Conservation (phyloP, 2,888 invertebrate species). For the Habroteleia sp. region DNA sequence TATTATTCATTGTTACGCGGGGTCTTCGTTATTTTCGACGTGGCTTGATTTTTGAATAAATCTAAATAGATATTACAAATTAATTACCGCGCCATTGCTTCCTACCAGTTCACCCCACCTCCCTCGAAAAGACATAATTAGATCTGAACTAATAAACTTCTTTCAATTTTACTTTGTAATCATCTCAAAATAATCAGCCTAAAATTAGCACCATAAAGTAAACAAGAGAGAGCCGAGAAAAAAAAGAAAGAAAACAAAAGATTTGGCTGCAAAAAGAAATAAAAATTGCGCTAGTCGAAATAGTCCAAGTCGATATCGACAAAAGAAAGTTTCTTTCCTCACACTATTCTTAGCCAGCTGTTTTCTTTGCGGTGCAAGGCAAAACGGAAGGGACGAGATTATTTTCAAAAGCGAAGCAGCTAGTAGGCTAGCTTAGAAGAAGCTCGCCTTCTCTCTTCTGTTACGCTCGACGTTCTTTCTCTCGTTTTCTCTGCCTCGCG, state of each 20-base stretch:
- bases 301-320: slow-evolving; percentile 51
- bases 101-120: too few relatives aligned
- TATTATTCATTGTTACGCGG: slow-evolving; percentile 15
- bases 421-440: slow-evolving; percentile 62
- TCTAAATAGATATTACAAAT: slow-evolving; percentile 2
- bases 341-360: slow-evolving; percentile 72
- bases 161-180: too few relatives aligned
- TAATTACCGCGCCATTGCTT: too few relatives aligned
- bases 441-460: slow-evolving; percentile 35
- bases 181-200: too few relatives aligned
- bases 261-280: too few relatives aligned
- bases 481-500: slow-evolving; percentile 44
- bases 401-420: slow-evolving; percentile 71
- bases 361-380: slow-evolving; percentile 66
- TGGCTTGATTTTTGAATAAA: slow-evolving; percentile 7
- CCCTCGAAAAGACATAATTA: too few relatives aligned
- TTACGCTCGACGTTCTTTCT: slow-evolving; percentile 26
- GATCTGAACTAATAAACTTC: too few relatives aligned
- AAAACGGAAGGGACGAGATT: slow-evolving; percentile 68
- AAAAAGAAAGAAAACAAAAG: too few relatives aligned
- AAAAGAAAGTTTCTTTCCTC: slow-evolving; percentile 70
- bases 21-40: slow-evolving; percentile 6
- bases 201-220: not conserved
- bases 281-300: slow-evolving; percentile 19
- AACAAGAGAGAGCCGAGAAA: slow-evolving; percentile 6